phyloP scores from a whole-genome alignment of 2,797 vertebrate genomes.

The Sebastes matsubarae region DNA sequence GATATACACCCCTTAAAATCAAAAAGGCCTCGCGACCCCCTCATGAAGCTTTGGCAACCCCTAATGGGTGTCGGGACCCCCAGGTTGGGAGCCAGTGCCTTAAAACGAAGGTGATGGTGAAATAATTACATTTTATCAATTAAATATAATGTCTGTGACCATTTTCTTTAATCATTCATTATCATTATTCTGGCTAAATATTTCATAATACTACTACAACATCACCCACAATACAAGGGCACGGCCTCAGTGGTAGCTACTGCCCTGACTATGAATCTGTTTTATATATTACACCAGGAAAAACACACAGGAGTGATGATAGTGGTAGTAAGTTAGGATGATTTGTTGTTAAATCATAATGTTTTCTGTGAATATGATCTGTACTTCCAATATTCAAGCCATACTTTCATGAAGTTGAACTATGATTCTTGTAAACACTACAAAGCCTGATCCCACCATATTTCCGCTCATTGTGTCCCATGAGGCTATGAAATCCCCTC shows the following conservation, averaged over 20 bases:
- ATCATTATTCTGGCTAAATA: not conserved
- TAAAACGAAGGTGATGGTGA: not conserved
- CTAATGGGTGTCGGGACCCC: too few relatives aligned
- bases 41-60: too few relatives aligned
- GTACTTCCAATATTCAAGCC: not conserved
- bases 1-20: too few relatives aligned
- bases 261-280: not conserved
- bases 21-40: too few relatives aligned
- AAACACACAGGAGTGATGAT: not conserved
- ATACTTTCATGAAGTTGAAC: not conserved
- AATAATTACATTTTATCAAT: not conserved
- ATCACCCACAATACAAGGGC: too few relatives aligned
- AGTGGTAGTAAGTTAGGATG: not conserved
- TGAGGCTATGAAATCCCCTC: conserved; percentile 20
- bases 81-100: not conserved
- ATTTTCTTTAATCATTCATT: not conserved
- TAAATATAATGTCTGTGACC: not conserved
- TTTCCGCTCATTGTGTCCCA: conserved; percentile 18
- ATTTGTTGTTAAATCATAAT: not conserved
- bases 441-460: not conserved
- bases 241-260: not conserved
- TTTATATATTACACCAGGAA: not conserved
- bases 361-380: not conserved
- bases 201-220: not conserved
- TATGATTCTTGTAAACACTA: not conserved